A percentile compares a stretch with the other conserved stretches of the same genome.
These are phyloP conservation scores for Puntigrus tetrazona DNA, from an alignment of 2,113 vertebrate species.

Conservation along the genomic window DNA sequence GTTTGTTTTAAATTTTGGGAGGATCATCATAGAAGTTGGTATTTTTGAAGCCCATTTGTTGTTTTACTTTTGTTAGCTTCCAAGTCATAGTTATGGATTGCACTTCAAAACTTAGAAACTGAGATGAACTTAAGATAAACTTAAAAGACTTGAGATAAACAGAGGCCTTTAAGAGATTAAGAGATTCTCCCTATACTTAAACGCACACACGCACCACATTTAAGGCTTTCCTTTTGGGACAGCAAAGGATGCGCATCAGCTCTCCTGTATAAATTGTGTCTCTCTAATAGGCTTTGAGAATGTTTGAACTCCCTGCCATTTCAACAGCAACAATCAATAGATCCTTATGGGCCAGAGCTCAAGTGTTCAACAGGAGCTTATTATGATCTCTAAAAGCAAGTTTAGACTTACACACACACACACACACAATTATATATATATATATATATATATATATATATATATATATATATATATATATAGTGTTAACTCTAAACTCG, in stretches of 20 bases:
- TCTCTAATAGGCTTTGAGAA: slow-evolving; percentile 41
- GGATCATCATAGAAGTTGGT: not conserved
- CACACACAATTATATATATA: too few species aligned
- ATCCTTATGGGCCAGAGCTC: slow-evolving; percentile 6
- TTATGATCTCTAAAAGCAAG: slow-evolving; percentile 45
- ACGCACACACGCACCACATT: not conserved
- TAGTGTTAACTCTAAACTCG: too few species aligned
- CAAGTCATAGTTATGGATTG: not conserved
- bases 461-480: too few species aligned
- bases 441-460: not conserved
- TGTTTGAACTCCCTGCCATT: slow-evolving; percentile 45
- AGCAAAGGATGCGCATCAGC: not conserved
- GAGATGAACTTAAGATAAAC: slow-evolving; percentile 10
- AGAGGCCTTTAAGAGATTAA: not conserved
- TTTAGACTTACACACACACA: not conserved
- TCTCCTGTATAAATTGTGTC: slow-evolving; percentile 18
- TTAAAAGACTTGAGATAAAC: slow-evolving; percentile 11
- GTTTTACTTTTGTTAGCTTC: not conserved
- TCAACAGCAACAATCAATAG: slow-evolving; percentile 42
- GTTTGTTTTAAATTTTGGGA: not conserved
- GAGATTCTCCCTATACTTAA: not conserved
- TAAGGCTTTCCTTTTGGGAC: slow-evolving; percentile 18
- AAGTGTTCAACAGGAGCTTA: slow-evolving; percentile 31
- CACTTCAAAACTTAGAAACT: not conserved
- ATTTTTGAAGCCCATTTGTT: not conserved